Evolutionary conservation across 1,140 invertebrate genomes (phyloP).

Genomic region (Phthorimaea operculella): DNA sequence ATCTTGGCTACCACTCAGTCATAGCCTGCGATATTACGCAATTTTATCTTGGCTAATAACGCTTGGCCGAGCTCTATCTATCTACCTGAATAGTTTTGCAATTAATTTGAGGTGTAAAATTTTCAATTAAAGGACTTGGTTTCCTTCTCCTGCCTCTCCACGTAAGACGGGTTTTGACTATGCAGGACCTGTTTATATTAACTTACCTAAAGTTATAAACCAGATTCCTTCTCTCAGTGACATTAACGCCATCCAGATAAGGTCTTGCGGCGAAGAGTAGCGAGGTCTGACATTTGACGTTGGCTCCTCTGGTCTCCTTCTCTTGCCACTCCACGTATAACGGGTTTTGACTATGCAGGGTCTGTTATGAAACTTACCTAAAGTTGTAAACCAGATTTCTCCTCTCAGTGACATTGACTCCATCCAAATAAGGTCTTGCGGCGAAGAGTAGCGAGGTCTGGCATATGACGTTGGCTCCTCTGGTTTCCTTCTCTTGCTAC

Average conservation of each 20-base stretch:
- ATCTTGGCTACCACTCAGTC: no score
- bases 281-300: slow-evolving; percentile 71
- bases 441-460: slow-evolving; percentile 81
- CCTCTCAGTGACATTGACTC: slow-evolving; percentile 86
- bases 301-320: slow-evolving; percentile 72
- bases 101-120: slow-evolving; percentile 73
- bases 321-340: slow-evolving; percentile 88
- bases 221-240: slow-evolving; percentile 88
- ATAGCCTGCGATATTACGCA: no score
- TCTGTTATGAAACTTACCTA: slow-evolving; percentile 46
- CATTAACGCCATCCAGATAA: slow-evolving; percentile 83
- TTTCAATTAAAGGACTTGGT: slow-evolving; percentile 71
- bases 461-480: slow-evolving; percentile 70
- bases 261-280: slow-evolving; percentile 82
- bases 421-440: slow-evolving; percentile 80
- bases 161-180: slow-evolving; percentile 74
- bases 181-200: slow-evolving; percentile 65
- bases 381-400: slow-evolving; percentile 91
- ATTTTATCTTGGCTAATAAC: no score
- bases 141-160: slow-evolving; percentile 84
- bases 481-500: slow-evolving; percentile 81
- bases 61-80: no score
- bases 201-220: slow-evolving; percentile 82
- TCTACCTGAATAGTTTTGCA: no score
- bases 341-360: slow-evolving; percentile 71